A percentile compares a stretch with the other conserved stretches of the same genome.
phyloP scores from a whole-genome alignment of 2,797 vertebrate species.

The Remorina albescens region DNA sequence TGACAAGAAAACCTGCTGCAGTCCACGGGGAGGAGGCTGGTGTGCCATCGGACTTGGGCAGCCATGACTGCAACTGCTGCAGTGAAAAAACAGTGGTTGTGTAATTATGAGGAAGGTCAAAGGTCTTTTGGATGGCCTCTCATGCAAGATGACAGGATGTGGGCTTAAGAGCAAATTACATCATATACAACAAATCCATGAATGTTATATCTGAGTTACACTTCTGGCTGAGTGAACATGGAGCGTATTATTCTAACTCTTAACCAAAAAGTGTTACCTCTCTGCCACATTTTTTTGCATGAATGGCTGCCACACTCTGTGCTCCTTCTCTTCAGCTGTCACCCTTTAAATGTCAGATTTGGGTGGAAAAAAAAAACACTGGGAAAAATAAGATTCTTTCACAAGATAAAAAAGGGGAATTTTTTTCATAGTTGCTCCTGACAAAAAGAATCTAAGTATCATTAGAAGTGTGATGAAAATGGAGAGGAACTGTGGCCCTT shows the following conservation, averaged over 20 bases:
- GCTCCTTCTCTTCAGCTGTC: constrained; percentile 63
- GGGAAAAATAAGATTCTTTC: constrained; percentile 36
- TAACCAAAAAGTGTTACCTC: constrained; percentile 53
- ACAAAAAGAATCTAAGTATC: constrained; percentile 68
- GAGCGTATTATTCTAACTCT: constrained; percentile 38
- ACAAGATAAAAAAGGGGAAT: constrained; percentile 17
- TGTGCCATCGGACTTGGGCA: constrained; percentile 80
- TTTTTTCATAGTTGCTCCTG: constrained; percentile 42
- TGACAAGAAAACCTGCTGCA: constrained; percentile 86
- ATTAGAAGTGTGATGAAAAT: constrained; percentile 75
- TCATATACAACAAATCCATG: constrained; percentile 33
- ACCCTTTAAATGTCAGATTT: constrained; percentile 78
- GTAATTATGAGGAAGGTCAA: constrained; percentile 83
- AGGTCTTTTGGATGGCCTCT: constrained; percentile 72
- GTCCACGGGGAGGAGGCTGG: constrained; percentile 83
- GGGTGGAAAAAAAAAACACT: constrained; percentile 40
- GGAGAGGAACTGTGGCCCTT: constrained; percentile 76
- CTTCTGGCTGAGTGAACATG: constrained; percentile 49
- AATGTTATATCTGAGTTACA: constrained; percentile 45
- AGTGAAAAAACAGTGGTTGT: constrained; percentile 73
- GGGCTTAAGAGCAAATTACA: constrained; percentile 69
- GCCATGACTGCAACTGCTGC: constrained; percentile 79
- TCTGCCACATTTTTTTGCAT: constrained; percentile 58
- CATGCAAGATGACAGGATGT: constrained; percentile 61
- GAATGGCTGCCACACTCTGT: constrained; percentile 65